A percentile compares a stretch with the other conserved stretches of the same genome.
Evolutionary conservation across 1,140 invertebrate genomes (phyloP).

Genomic region (Brachionus rotundiformis): DNA sequence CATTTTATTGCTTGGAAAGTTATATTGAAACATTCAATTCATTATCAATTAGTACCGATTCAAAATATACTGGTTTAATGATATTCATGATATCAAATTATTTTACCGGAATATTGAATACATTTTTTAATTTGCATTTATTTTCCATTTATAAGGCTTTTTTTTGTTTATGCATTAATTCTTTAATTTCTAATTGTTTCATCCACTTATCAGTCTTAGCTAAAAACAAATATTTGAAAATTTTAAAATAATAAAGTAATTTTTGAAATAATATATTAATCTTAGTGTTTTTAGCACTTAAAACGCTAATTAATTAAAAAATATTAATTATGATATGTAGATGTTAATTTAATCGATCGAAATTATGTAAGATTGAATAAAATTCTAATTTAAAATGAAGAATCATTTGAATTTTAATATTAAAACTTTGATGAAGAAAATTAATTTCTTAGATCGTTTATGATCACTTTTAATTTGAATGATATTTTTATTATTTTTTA

Average conservation of each 20-base stretch:
- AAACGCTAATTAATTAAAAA: too few species aligned
- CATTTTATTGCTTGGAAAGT: background rate
- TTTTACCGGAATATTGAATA: constrained; percentile 69
- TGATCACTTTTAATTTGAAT: background rate
- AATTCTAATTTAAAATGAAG: too few species aligned
- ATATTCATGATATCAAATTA: constrained; percentile 79
- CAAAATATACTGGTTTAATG: constrained; percentile 70
- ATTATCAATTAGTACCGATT: background rate
- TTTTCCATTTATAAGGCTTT: background rate
- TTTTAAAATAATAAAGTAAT: too few species aligned
- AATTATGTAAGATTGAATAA: too few species aligned
- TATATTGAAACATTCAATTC: background rate
- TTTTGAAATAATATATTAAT: too few species aligned
- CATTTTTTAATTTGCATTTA: background rate
- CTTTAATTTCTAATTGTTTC: background rate
- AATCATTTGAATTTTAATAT: too few species aligned
- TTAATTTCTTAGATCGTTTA: background rate
- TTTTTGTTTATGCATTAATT: constrained; percentile 2
- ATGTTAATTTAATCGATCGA: too few species aligned
- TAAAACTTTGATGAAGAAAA: too few species aligned
- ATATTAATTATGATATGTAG: too few species aligned
- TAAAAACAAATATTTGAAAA: too few species aligned
- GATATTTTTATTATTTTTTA: background rate
- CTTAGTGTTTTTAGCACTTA: too few species aligned
- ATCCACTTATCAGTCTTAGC: background rate